These are phyloP conservation scores for Eustalomyia histrio DNA, from an alignment of 2,888 invertebrate genomes.

Conservation along the genomic window DNA sequence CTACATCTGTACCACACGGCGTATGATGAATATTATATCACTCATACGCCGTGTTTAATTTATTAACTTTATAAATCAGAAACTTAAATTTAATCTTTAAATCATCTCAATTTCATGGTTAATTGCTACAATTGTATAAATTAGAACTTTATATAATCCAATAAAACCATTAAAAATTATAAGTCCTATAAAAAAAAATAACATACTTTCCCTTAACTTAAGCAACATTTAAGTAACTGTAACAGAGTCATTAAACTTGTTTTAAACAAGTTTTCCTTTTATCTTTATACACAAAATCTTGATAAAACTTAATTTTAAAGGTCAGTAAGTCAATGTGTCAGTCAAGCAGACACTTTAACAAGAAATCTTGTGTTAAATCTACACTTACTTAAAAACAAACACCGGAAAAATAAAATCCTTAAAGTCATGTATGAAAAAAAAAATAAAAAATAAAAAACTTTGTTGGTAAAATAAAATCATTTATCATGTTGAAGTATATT, in stretches of 20 bases:
- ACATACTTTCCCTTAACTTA: not conserved
- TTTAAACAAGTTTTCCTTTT: not conserved
- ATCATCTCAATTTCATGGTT: not conserved
- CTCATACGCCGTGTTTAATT: no score
- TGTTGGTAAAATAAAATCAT: not conserved
- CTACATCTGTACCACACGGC: no score
- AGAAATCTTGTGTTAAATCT: not conserved
- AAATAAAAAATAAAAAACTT: not conserved
- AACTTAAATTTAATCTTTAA: not conserved
- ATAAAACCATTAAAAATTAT: not conserved
- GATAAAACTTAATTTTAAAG: slow-evolving; percentile 7
- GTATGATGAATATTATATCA: no score
- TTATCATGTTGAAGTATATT: not conserved
- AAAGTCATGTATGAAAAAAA: not conserved
- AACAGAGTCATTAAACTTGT: not conserved
- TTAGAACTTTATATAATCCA: not conserved
- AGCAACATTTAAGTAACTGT: not conserved
- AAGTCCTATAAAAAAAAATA: not conserved
- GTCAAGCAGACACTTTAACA: slow-evolving; percentile 6
- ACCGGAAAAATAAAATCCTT: not conserved
- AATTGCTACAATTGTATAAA: not conserved
- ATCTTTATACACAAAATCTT: not conserved
- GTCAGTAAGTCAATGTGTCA: slow-evolving; percentile 2
- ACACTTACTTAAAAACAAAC: not conserved
- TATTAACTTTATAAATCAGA: no score